Percentiles rank a stretch among this genome's conserved stretches.
These are phyloP conservation scores for Sclerodermus sp. DNA, from an alignment of 2,888 invertebrate genomes.

Conservation along the genomic window DNA sequence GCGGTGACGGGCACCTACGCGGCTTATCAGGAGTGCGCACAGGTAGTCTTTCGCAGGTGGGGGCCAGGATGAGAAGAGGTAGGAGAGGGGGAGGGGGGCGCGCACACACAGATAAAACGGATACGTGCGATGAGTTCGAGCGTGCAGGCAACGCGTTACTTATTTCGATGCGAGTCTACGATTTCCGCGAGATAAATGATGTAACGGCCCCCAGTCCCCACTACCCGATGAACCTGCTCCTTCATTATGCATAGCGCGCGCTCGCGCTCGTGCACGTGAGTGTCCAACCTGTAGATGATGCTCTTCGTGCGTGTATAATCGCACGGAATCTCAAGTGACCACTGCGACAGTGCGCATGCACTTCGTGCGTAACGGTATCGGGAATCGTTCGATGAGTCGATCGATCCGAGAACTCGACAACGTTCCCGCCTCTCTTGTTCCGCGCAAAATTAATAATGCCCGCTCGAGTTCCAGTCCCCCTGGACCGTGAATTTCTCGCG, in stretches of 20 bases:
- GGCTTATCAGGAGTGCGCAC: too few species aligned
- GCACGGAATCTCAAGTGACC: constrained; percentile 11
- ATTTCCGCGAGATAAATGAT: constrained; percentile 34
- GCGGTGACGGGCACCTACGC: too few species aligned
- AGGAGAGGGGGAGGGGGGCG: neutral
- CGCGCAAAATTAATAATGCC: too few species aligned
- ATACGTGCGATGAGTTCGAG: neutral
- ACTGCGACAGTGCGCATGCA: constrained; percentile 7
- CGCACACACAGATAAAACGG: neutral
- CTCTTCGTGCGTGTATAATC: constrained; percentile 11
- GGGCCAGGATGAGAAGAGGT: neutral
- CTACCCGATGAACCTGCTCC: constrained; percentile 14
- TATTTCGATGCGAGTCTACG: constrained; percentile 31
- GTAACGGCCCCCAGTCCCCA: constrained; percentile 16
- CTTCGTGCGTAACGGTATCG: constrained; percentile 20
- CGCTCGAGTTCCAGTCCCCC: too few species aligned
- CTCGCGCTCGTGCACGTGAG: too few species aligned
- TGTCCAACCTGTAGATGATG: too few species aligned
- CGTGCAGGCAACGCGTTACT: constrained; percentile 14
- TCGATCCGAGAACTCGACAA: too few species aligned
- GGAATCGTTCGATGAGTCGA: too few species aligned
- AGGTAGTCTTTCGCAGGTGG: too few species aligned
- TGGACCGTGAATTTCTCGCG: too few species aligned
- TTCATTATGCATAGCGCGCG: constrained; percentile 24
- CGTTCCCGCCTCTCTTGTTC: too few species aligned